Evolutionary conservation across 2,113 vertebrate genomes (phyloP), one percentile per base, ranked within the genome.

Genomic region (Cervus canadensis): DNA sequence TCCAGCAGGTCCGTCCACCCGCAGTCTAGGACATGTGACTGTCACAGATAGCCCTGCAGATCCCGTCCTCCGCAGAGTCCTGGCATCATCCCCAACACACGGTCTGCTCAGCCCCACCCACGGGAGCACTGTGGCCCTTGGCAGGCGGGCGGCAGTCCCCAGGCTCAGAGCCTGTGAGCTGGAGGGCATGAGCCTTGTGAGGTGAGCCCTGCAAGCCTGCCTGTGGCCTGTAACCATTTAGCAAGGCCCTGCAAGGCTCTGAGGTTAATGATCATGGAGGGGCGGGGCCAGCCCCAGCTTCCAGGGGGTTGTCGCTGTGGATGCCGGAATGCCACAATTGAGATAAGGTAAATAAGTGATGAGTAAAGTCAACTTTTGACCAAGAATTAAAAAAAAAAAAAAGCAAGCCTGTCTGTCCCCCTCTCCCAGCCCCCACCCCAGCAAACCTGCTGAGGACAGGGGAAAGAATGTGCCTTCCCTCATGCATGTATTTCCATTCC

Each of bases 301-400:
- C 78, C 79, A 84, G 91, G 89, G 91, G 74, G 97, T 93, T 83
- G 95, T 97, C 96, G 90, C 95, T 78, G 96, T 94, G 96, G 89
- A 95, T 2, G 93, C 89, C 94, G 40, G 91, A 57, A 43, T 86
- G 92, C 93, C 90, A 54, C 97, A 87, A 97, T 93, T 83, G 88
- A 97, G 92, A 93, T 91, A 85, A 43, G 60, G 93, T 96, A 90
- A 92, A 67, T 81, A 81, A 74, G 78, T 74, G 13, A 59, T 62
- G 81, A 97, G 98, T 92, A 98, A 98, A 98, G 62, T 71, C 81
- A 57, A 92, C 97, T 94, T 97, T 56, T 2, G 96, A 97, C 78
- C 96, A 95, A 74, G 40, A 74, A 89, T 17, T 15, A 19, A 26
- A 14, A 64, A 48, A 50, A 48, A 50, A 60, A 16, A 10, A 15